Evolutionary conservation across 1,140 invertebrate species (phyloP).

Genomic region (Magallana ariakensis): DNA sequence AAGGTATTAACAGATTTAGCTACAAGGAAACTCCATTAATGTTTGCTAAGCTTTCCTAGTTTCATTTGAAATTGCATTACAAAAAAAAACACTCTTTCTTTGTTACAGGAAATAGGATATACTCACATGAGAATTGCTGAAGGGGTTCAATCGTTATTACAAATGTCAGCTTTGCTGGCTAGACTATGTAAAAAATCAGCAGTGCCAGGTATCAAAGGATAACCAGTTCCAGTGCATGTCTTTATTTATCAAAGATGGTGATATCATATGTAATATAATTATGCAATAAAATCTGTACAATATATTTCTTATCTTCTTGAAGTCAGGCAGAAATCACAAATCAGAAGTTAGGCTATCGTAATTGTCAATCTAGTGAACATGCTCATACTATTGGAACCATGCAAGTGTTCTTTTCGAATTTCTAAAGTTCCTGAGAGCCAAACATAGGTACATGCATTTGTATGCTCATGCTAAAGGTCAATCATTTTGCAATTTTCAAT

Average conservation of each 20-base stretch:
- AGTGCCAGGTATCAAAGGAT: constrained; percentile 45
- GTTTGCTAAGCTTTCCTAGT: too few species aligned
- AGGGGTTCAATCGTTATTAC: constrained; percentile 92
- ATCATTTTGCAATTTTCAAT: too few species aligned
- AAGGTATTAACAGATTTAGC: constrained; percentile 82
- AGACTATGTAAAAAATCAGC: constrained; percentile 85
- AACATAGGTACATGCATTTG: too few species aligned
- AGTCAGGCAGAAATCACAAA: too few species aligned
- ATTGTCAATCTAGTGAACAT: too few species aligned
- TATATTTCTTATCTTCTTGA: neutral
- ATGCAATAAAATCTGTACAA: neutral
- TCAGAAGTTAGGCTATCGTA: too few species aligned
- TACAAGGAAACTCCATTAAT: too few species aligned
- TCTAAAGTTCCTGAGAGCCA: too few species aligned
- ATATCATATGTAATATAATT: neutral
- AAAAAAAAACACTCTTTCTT: constrained; percentile 20
- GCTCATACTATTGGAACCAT: too few species aligned
- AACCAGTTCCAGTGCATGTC: neutral
- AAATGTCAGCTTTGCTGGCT: constrained; percentile 93
- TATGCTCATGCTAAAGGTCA: too few species aligned
- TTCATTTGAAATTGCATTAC: too few species aligned
- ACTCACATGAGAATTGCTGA: constrained; percentile 95
- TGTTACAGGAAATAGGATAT: constrained; percentile 91
- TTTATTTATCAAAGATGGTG: neutral
- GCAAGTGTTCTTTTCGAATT: too few species aligned